phyloP scores from a whole-genome alignment of 2,888 invertebrate genomes.

The Drosophila greeni region DNA sequence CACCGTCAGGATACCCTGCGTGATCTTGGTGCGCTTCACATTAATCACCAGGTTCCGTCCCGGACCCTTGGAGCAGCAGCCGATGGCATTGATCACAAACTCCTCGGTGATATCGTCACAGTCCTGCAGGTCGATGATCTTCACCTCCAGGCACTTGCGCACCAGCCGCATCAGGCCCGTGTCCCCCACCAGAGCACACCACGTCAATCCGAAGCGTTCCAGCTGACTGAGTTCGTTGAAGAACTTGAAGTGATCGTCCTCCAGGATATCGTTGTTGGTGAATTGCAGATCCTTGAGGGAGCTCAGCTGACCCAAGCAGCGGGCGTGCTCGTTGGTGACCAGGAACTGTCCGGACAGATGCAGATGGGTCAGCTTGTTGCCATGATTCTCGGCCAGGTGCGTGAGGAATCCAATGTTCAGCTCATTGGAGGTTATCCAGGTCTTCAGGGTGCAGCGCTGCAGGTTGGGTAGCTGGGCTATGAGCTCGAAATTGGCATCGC shows the following conservation, averaged over 20 bases:
- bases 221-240: conserved; percentile 51
- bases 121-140: conserved; percentile 42
- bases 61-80: conserved; percentile 32
- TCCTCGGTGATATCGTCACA: conserved; percentile 55
- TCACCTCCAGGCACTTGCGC: conserved; percentile 46
- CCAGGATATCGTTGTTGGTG: conserved; percentile 54
- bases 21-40: conserved; percentile 46
- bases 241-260: conserved; percentile 58
- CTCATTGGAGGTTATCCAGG: conserved; percentile 62
- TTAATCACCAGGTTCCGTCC: conserved; percentile 41
- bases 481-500: conserved; percentile 62
- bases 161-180: conserved; percentile 50
- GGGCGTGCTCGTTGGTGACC: conserved; percentile 55
- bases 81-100: conserved; percentile 54
- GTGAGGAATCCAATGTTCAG: conserved; percentile 55
- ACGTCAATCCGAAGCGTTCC: conserved; percentile 31
- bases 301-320: conserved; percentile 51
- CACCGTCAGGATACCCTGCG: conserved; percentile 39
- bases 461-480: conserved; percentile 56
- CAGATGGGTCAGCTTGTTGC: conserved; percentile 47
- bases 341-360: conserved; percentile 58
- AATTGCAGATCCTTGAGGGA: conserved; percentile 49
- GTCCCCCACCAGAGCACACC: conserved; percentile 52
- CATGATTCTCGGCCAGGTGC: conserved; percentile 44
- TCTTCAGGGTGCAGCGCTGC: conserved; percentile 56